Conservation (phyloP, 2,888 invertebrate species). For the Bellardia bayeri region DNA sequence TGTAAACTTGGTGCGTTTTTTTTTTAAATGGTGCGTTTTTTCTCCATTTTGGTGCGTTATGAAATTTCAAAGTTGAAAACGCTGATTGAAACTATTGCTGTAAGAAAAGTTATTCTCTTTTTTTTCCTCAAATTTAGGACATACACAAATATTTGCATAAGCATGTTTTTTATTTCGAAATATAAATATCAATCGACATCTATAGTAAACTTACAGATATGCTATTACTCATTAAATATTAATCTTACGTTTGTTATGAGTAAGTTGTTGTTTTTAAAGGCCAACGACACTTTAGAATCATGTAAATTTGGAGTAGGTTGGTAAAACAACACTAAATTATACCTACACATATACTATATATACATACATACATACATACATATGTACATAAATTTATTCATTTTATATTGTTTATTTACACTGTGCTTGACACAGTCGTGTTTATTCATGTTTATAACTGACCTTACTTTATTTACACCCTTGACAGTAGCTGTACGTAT, state of each 20-base stretch:
- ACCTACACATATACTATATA: no score
- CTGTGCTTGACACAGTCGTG: background rate
- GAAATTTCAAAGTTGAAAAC: no score
- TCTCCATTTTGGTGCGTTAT: no score
- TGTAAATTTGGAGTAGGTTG: conserved; percentile 12
- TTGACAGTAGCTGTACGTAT: background rate
- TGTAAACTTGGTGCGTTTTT: no score
- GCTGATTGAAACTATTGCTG: no score
- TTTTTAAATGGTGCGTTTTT: no score
- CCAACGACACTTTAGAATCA: conserved; percentile 38
- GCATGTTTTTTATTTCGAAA: background rate
- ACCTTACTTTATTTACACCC: conserved; percentile 39
- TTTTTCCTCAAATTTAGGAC: background rate
- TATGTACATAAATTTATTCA: background rate
- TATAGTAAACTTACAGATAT: no score
- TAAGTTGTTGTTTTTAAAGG: conserved; percentile 7
- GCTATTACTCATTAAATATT: background rate
- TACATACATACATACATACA: no score
- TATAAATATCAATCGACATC: background rate
- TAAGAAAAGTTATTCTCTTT: no score
- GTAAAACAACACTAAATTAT: background rate
- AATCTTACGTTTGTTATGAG: background rate
- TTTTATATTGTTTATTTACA: conserved; percentile 24
- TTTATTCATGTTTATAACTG: conserved; percentile 38
- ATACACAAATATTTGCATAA: background rate